phyloP scores from a whole-genome alignment of 2,888 invertebrate genomes.

The Halocaridina rubra region DNA sequence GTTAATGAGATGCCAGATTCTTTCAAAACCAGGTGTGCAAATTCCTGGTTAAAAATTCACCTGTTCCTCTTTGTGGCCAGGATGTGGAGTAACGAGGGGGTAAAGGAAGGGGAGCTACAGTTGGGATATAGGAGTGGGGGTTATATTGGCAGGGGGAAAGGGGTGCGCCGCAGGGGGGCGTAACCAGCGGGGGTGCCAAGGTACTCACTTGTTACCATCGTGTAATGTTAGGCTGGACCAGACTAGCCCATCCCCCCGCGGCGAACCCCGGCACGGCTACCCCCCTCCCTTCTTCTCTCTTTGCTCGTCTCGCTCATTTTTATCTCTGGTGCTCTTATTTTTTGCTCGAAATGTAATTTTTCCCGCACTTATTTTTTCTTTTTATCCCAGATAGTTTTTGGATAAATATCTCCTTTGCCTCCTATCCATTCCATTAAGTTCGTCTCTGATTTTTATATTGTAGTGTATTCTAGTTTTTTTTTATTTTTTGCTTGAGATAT shows the following conservation, averaged over 20 bases:
- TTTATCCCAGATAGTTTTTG: too few species aligned
- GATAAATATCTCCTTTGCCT: too few species aligned
- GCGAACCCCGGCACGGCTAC: not conserved
- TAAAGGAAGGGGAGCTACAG: not conserved
- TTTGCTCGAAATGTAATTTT: too few species aligned
- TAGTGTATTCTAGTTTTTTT: too few species aligned
- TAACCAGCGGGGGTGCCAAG: constrained; percentile 16
- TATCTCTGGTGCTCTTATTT: too few species aligned
- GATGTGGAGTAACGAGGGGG: not conserved
- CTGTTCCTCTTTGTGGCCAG: not conserved
- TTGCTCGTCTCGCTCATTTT: not conserved
- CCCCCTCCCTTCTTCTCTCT: not conserved
- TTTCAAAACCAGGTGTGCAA: too few species aligned
- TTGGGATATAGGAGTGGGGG: not conserved
- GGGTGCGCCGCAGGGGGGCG: not conserved
- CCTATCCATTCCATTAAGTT: too few species aligned
- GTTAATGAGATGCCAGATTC: too few species aligned
- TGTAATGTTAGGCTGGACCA: constrained; percentile 48
- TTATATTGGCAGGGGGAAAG: too few species aligned
- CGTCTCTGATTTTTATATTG: too few species aligned
- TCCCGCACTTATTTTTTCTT: too few species aligned
- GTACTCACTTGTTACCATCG: constrained; percentile 43
- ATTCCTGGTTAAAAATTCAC: not conserved
- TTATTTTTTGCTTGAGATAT: too few species aligned
- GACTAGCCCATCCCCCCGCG: constrained; percentile 6